Conservation (phyloP, 1,140 invertebrate genomes). For the Anadara kagoshimensis region DNA sequence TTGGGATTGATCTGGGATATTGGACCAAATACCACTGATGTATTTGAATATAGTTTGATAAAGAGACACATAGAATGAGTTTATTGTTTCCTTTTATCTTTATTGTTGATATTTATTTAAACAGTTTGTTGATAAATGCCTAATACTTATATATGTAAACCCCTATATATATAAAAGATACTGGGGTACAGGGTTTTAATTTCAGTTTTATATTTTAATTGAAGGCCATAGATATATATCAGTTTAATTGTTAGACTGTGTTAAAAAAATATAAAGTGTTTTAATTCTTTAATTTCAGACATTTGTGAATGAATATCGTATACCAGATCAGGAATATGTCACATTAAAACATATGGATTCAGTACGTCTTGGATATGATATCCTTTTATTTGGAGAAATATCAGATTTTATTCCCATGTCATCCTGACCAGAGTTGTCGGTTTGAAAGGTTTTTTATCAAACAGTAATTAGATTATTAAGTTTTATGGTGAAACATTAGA, state of each 20-base stretch:
- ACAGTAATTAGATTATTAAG: no score
- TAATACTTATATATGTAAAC: no score
- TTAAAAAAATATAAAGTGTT: conserved; percentile 12
- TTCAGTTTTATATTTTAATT: conserved; percentile 1
- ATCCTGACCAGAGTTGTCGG: not conserved
- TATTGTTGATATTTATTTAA: no score
- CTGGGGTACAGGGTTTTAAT: not conserved
- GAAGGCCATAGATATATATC: conserved; percentile 3
- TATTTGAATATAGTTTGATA: no score
- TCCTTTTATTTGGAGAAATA: conserved; percentile 67
- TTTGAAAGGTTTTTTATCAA: no score
- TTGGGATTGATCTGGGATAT: no score
- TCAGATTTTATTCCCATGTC: not conserved
- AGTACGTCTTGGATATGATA: conserved; percentile 75
- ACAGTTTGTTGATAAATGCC: no score
- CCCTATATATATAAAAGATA: no score
- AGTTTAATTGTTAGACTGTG: not conserved
- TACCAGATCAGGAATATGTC: conserved; percentile 74
- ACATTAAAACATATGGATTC: conserved; percentile 72
- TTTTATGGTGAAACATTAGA: no score
- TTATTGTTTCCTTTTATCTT: no score
- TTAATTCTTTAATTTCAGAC: conserved; percentile 69
- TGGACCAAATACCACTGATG: no score
- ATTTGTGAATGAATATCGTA: conserved; percentile 74
- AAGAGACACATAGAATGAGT: no score